These are phyloP conservation scores for Epinephelus moara DNA, from an alignment of 2,113 vertebrate genomes.

Conservation along the genomic window DNA sequence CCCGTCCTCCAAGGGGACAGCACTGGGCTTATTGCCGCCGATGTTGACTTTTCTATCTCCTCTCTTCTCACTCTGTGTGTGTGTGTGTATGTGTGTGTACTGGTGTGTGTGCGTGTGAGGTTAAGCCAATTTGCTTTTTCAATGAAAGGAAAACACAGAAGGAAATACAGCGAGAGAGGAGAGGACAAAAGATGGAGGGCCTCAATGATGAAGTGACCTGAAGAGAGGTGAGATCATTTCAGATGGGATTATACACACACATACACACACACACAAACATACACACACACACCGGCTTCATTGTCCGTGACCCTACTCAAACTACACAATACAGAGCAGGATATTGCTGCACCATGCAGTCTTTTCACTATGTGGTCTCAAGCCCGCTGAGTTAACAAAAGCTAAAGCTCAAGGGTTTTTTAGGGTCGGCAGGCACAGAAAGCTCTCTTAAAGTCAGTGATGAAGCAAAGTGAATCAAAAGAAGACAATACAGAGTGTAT, in stretches of 20 bases:
- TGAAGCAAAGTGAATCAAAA: constrained; percentile 1
- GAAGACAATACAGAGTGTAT: background rate
- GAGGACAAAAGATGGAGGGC: constrained; percentile 68
- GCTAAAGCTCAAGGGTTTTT: constrained; percentile 50
- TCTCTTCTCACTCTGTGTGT: constrained; percentile 49
- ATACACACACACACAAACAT: constrained; percentile 42
- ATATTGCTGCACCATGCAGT: constrained; percentile 70
- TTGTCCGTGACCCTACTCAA: constrained; percentile 60
- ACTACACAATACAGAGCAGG: constrained; percentile 62
- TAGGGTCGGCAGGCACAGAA: constrained; percentile 29
- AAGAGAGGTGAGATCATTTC: constrained; percentile 79
- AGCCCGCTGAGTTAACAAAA: constrained; percentile 68
- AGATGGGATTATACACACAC: constrained; percentile 62
- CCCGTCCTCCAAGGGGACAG: constrained; percentile 58
- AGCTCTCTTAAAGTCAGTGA: constrained; percentile 38
- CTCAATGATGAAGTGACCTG: constrained; percentile 79
- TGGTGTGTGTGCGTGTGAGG: constrained; percentile 14
- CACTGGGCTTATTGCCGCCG: constrained; percentile 51
- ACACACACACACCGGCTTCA: constrained; percentile 44
- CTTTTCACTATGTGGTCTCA: constrained; percentile 66
- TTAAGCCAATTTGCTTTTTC: constrained; percentile 66
- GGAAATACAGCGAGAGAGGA: constrained; percentile 60
- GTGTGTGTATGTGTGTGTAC: constrained; percentile 37
- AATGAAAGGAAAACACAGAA: constrained; percentile 70
- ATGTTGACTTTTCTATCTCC: constrained; percentile 71